Conservation (phyloP, 2,113 vertebrate species). For the Dolichallabes microphthalmus region DNA sequence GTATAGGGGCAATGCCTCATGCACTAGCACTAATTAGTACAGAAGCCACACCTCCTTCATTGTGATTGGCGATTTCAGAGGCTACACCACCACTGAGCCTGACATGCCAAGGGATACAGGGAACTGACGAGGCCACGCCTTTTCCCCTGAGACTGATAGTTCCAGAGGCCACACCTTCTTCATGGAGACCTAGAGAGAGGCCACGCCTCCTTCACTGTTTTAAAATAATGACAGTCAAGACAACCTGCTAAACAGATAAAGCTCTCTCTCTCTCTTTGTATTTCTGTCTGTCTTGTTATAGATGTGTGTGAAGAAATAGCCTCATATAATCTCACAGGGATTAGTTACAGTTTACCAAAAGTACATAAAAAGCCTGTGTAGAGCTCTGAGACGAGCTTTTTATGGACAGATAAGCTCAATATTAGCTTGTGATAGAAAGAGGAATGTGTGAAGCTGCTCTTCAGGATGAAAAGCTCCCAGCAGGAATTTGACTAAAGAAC, state of each 20-base stretch:
- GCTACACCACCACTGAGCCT: background rate
- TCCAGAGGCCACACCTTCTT: background rate
- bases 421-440: slow-evolving; percentile 10
- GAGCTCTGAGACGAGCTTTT: background rate
- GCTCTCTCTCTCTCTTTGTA: background rate
- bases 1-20: background rate
- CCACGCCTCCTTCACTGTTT: background rate
- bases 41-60: background rate
- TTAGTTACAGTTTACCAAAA: slow-evolving; percentile 24
- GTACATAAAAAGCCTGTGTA: background rate
- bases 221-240: background rate
- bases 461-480: slow-evolving; percentile 16
- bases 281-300: background rate
- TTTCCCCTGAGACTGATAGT: background rate
- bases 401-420: slow-evolving; percentile 1
- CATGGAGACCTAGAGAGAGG: background rate
- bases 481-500: slow-evolving; percentile 17
- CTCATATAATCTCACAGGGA: background rate
- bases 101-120: background rate
- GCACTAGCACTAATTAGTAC: background rate
- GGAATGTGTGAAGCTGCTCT: slow-evolving; percentile 9
- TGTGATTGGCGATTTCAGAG: too few species aligned
- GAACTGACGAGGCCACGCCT: background rate
- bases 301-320: background rate
- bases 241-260: background rate